Conservation (phyloP, 2,888 invertebrate genomes). For the Hedychridium roseum region DNA sequence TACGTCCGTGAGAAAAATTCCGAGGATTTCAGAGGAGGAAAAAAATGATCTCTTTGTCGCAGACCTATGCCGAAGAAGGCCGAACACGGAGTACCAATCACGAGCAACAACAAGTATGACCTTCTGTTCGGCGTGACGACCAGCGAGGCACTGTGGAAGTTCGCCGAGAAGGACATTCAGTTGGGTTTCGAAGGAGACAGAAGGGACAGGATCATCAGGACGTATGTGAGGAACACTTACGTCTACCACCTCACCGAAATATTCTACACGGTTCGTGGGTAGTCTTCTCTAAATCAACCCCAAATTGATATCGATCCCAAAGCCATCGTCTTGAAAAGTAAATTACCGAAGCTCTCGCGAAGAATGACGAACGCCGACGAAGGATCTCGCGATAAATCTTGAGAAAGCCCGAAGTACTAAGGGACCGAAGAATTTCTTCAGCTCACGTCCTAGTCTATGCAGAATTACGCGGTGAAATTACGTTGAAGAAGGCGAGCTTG, state of each 20-base stretch:
- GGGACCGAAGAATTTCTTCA: too few species aligned
- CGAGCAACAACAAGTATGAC: constrained; percentile 73
- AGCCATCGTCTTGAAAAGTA: too few species aligned
- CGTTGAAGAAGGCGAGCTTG: too few species aligned
- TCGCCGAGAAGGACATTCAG: constrained; percentile 83
- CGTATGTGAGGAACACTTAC: constrained; percentile 93
- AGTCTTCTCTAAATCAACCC: not conserved
- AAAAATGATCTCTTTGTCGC: constrained; percentile 21
- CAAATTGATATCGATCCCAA: too few species aligned
- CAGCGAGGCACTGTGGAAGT: constrained; percentile 91
- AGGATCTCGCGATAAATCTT: too few species aligned
- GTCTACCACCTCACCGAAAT: constrained; percentile 96
- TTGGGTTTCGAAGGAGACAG: constrained; percentile 89
- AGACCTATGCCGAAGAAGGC: constrained; percentile 54
- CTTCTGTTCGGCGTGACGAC: constrained; percentile 91
- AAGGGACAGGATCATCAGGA: constrained; percentile 85
- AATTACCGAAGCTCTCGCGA: too few species aligned
- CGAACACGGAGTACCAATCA: constrained; percentile 58
- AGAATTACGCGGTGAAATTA: too few species aligned
- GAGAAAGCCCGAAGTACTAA: too few species aligned
- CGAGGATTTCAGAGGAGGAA: too few species aligned
- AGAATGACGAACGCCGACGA: too few species aligned
- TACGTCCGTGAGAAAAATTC: too few species aligned
- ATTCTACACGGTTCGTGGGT: constrained; percentile 80
- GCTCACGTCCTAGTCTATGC: too few species aligned